Evolutionary conservation across 2,113 vertebrate species (phyloP), one percentile per base, ranked within the genome.

Genomic region (Neotoma lepida): DNA sequence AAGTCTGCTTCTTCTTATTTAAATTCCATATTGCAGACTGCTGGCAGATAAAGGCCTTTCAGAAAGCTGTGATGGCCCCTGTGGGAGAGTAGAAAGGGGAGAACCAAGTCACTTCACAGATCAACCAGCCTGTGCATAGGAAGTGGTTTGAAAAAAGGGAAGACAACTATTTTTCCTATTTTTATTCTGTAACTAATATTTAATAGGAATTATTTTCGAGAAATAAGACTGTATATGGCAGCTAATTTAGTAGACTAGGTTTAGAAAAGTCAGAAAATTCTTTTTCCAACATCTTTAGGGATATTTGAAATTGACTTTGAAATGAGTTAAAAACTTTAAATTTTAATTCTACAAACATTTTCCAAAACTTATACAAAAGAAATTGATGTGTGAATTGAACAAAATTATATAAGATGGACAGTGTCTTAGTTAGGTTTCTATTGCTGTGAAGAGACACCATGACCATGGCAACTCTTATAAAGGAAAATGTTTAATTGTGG

Each of bases 181-280:
- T 68, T 88, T 39, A 92, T 73, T 74, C 33, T 89, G 20, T 49
- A 95, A 89, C 68, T 66, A 2, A 86, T 88, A 68, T 44, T 92
- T 94, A 85, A 73, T 82, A 35, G 91, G 26, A 30, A 78, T 87
- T 89, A 1, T 30, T 94, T 95, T 84, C 26, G 68, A 49, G 61
- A 94, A 95, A 41, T 30, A 91, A 88, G 71, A 89, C 22, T 90
- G 9, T 10, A 68, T 46, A 68, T 70, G 49, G 17, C 30, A 90
- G 44, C 41, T 94, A 54, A 87, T 87, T 87, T 88, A 71, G 33
- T 51, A 26, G 49, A 44, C 8, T 71, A 20, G 6, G 39, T 63
- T 94, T 90, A 78, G 71, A 86, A 92, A 94, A 96, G 73, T 66
- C 61, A 46, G 74, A 93, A 90, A 76, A 66, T 56, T 91, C 30